Evolutionary conservation across 53 echinoderm and acorn worm genomes (phyloP).

Genomic region (Astropecten irregularis): DNA sequence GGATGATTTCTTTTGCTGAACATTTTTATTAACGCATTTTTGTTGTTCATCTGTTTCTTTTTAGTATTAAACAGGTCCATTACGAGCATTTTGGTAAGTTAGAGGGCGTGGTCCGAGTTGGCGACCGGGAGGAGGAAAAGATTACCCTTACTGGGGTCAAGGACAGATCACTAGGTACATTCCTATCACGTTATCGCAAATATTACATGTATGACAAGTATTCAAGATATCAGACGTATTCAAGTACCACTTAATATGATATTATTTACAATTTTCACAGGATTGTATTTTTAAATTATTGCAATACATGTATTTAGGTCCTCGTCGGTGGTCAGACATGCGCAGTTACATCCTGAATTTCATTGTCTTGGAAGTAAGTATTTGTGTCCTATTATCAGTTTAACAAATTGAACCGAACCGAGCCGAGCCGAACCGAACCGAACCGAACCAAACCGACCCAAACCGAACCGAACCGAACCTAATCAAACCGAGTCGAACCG

Average conservation of each 20-base stretch:
- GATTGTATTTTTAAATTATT: too few relatives aligned
- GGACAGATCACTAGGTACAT: slow-evolving; percentile 66
- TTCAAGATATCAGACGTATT: neutral
- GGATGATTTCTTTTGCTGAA: too few relatives aligned
- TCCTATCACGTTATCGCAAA: too few relatives aligned
- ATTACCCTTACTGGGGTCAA: slow-evolving; percentile 56
- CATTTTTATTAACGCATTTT: too few relatives aligned
- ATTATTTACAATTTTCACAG: too few relatives aligned
- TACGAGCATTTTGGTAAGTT: slow-evolving; percentile 68
- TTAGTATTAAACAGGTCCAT: slow-evolving; percentile 62
- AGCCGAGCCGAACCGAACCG: too few relatives aligned
- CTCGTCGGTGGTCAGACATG: slow-evolving; percentile 62
- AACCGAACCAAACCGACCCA: too few relatives aligned
- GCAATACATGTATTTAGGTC: slow-evolving; percentile 60
- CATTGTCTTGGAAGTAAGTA: slow-evolving; percentile 60
- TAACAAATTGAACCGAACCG: too few relatives aligned
- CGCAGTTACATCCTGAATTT: slow-evolving; percentile 66
- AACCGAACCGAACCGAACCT: too few relatives aligned
- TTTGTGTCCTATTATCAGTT: too few relatives aligned
- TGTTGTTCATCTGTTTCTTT: too few relatives aligned
- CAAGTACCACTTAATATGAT: neutral
- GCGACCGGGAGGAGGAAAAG: slow-evolving; percentile 46
- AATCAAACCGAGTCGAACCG: too few relatives aligned
- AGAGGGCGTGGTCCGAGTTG: slow-evolving; percentile 60
- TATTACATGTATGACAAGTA: neutral